Evolutionary conservation across 2,113 vertebrate species (phyloP).

Genomic region (Rhinolophus sinicus): DNA sequence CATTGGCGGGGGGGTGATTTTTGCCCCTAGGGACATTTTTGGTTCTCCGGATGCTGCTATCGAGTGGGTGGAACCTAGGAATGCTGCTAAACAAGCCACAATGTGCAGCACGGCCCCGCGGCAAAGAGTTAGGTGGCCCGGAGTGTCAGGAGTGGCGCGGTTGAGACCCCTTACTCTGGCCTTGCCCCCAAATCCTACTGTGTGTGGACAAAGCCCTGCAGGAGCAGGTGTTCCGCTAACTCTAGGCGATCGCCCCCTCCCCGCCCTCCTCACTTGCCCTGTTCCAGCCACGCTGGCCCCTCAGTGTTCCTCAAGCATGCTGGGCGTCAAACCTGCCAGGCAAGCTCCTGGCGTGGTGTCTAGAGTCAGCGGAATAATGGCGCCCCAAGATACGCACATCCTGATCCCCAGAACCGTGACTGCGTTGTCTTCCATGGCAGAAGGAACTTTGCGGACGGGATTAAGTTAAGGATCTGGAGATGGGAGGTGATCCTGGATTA

Average conservation of each 20-base stretch:
- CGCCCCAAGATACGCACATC: neutral
- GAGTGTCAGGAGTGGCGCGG: no score
- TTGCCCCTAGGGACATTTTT: neutral
- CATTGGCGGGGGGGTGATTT: neutral
- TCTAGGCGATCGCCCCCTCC: neutral
- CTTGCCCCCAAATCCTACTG: neutral
- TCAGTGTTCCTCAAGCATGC: fast-evolving
- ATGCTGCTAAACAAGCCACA: neutral
- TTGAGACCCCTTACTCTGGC: neutral
- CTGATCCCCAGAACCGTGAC: neutral
- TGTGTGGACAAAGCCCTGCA: neutral
- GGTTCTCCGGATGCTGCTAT: neutral
- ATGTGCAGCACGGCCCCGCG: neutral
- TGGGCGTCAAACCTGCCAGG: neutral
- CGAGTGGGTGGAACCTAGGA: neutral
- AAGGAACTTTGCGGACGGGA: neutral
- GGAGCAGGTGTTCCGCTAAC: neutral
- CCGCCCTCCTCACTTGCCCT: neutral
- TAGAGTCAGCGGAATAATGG: neutral
- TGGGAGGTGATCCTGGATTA: neutral
- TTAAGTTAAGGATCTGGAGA: neutral
- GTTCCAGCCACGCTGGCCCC: no score
- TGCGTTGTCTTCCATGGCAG: neutral
- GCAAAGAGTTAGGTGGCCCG: neutral
- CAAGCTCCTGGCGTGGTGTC: neutral